phyloP scores from a whole-genome alignment of 2,888 invertebrate species.

The Atherix ibis region DNA sequence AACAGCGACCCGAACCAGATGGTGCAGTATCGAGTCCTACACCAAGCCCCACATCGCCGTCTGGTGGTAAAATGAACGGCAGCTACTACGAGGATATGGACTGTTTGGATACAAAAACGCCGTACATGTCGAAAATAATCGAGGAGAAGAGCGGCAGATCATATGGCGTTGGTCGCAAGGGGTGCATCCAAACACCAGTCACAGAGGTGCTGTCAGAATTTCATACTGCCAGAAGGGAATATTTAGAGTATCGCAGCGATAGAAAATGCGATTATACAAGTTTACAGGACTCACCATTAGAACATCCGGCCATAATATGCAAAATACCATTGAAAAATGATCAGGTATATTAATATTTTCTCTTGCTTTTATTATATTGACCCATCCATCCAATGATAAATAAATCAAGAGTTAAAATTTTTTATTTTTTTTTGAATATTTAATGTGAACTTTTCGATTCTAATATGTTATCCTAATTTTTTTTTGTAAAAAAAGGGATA shows the following conservation, averaged over 20 bases:
- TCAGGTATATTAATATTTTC: no score
- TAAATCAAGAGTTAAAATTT: no score
- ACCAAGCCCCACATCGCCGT: slow-evolving; percentile 31
- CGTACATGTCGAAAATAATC: slow-evolving; percentile 8
- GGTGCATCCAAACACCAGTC: slow-evolving; percentile 1
- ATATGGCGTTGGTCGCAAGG: not conserved
- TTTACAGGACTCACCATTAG: slow-evolving; percentile 1
- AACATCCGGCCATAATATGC: slow-evolving; percentile 8
- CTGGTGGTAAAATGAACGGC: not conserved
- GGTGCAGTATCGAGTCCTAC: slow-evolving; percentile 47
- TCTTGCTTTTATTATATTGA: no score
- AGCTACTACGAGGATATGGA: not conserved
- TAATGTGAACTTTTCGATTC: no score
- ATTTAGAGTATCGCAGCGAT: slow-evolving; percentile 10
- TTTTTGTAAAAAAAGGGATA: no score
- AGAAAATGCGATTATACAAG: not conserved
- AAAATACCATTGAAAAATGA: slow-evolving; percentile 7
- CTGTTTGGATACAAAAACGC: slow-evolving; percentile 9
- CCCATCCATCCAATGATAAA: no score
- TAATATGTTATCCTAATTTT: no score
- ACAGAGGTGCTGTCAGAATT: slow-evolving; percentile 11
- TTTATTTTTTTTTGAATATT: no score
- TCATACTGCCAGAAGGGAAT: slow-evolving; percentile 10
- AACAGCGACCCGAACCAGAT: slow-evolving; percentile 54
- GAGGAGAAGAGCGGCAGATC: slow-evolving; percentile 8